Evolutionary conservation across 2,113 vertebrate genomes (phyloP).

Genomic region (Epinephelus cyanopodus): DNA sequence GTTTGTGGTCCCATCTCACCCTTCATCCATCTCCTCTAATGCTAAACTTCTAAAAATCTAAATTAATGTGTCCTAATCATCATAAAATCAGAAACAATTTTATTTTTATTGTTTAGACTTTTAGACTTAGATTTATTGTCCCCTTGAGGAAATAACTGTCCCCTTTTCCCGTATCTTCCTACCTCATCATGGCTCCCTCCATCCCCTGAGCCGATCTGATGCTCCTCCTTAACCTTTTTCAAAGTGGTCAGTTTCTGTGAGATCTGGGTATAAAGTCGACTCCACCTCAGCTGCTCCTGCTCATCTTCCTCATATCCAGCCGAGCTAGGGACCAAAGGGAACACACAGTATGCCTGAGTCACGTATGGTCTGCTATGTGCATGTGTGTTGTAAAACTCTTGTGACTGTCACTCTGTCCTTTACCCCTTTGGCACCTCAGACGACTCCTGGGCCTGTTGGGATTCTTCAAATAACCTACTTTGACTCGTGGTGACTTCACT

Average conservation of each 20-base stretch:
- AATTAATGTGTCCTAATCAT: too few species aligned
- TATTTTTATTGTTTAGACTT: too few species aligned
- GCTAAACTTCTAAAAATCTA: too few species aligned
- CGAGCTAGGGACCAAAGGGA: slow-evolving; percentile 20
- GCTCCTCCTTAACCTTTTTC: slow-evolving; percentile 45
- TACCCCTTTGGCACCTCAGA: slow-evolving; percentile 52
- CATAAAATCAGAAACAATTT: too few species aligned
- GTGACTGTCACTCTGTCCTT: neutral
- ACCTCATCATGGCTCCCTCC: slow-evolving; percentile 31
- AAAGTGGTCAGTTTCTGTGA: slow-evolving; percentile 57
- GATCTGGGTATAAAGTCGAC: slow-evolving; percentile 59
- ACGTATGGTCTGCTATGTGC: neutral
- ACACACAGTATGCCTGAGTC: slow-evolving; percentile 2
- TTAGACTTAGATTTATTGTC: too few species aligned
- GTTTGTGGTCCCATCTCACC: too few species aligned
- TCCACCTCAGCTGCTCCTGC: slow-evolving; percentile 44
- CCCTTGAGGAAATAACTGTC: too few species aligned
- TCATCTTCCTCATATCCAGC: slow-evolving; percentile 14
- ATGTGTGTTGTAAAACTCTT: neutral
- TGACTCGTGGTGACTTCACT: slow-evolving; percentile 78
- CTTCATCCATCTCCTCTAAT: too few species aligned
- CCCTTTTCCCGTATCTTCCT: too few species aligned
- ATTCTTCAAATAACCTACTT: slow-evolving; percentile 21
- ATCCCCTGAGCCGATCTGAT: slow-evolving; percentile 22
- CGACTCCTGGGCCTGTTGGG: neutral